Evolutionary conservation across 2,797 vertebrate species (phyloP), one percentile per base, ranked within the genome.

Genomic region (Limosa lapponica): DNA sequence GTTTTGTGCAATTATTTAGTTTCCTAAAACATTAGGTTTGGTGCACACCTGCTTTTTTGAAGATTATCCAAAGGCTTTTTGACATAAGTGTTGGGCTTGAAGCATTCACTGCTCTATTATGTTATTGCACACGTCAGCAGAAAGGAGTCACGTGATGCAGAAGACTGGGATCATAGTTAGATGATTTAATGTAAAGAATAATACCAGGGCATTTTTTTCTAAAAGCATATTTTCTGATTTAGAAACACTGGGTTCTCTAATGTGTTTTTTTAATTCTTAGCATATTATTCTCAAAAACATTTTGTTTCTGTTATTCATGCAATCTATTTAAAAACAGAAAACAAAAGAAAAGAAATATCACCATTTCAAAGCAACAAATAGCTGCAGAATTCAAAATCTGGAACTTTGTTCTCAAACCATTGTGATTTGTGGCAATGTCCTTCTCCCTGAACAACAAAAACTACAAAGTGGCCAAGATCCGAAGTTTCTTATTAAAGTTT

Each of bases 401-500:
- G 14, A 44, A 69, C 10, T 34, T 30, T 67, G 6, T 74, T 78
- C 37, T 66, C n/a, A 93, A 91, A 69, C 30, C 13, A 11, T 17
- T 80, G 48, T 43, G 28, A 82, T 77, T 36, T 82, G 55, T 91
- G 64, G 52, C 69, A 89, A 52, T n/a, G 71, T 66, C 44, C 36
- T 87, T 24, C 22, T 87, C 32, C 37, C 14, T 52, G 81, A 88
- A 92, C 18, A 59, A 49, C 22, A 91, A 78, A 65, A 90, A 74
- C 89, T 96, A 94, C 48, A 73, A 92, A 84, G 58, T 16, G 71
- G 80, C 70, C 92, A 92, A 94, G 54, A 89, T 90, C 70, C n/a
- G 11, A 87, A 96, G 74, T 79, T 95, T 93, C 97, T 95, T 93
- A 65, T 96, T 96, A 96, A 98, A 96, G 44, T 97, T 97, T 97